Evolutionary conservation across 2,797 vertebrate species (phyloP).

Genomic region (Knipowitschia caucasica): DNA sequence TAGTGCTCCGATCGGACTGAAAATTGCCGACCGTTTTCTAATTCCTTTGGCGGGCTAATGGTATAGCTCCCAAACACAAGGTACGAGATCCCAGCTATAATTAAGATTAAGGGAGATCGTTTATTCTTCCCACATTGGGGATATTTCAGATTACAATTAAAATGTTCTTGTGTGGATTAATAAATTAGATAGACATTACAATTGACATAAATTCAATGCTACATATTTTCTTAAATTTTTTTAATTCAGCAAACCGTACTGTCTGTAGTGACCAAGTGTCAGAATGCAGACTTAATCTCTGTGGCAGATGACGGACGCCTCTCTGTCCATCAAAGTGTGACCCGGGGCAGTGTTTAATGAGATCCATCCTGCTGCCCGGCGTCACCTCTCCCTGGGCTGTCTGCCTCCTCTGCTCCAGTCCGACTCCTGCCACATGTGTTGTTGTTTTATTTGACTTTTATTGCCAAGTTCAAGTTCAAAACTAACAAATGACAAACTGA

Average conservation of each 20-base stretch:
- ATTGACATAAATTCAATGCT: too few species aligned
- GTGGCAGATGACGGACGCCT: constrained; percentile 74
- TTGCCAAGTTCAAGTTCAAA: not conserved
- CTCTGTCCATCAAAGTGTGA: constrained; percentile 78
- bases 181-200: too few species aligned
- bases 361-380: constrained; percentile 74
- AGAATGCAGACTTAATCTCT: constrained; percentile 60
- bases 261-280: constrained; percentile 52
- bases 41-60: too few species aligned
- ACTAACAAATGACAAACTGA: not conserved
- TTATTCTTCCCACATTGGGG: too few species aligned
- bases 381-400: constrained; percentile 66
- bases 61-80: too few species aligned
- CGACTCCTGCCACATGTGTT: constrained; percentile 59
- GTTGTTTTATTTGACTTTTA: constrained; percentile 38
- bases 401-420: constrained; percentile 58
- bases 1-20: too few species aligned
- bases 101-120: too few species aligned
- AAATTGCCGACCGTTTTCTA: too few species aligned
- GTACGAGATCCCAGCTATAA: too few species aligned
- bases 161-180: too few species aligned
- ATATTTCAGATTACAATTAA: too few species aligned
- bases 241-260: not conserved
- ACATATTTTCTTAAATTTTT: not conserved
- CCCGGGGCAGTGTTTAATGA: constrained; percentile 79